These are phyloP conservation scores for Cepaea nemoralis DNA, from an alignment of 1,140 invertebrate genomes.

Conservation along the genomic window DNA sequence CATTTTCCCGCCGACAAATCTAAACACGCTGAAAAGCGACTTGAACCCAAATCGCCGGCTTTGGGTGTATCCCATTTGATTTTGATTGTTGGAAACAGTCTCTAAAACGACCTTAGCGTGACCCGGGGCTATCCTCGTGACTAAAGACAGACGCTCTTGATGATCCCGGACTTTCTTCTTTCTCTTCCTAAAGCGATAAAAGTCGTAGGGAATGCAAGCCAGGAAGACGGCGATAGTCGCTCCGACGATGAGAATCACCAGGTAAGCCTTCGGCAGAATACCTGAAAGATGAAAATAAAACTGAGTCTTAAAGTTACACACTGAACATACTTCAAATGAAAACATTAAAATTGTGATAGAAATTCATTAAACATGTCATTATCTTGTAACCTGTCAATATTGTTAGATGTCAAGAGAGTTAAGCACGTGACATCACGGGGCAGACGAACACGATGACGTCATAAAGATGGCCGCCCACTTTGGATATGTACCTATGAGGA, in stretches of 20 bases:
- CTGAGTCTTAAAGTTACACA: too few species aligned
- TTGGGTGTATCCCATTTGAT: not conserved
- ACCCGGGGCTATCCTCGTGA: conserved; percentile 46
- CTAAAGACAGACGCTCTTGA: conserved; percentile 47
- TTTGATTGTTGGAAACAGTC: not conserved
- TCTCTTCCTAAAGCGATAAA: conserved; percentile 47
- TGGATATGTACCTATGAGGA: too few species aligned
- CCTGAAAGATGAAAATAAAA: too few species aligned
- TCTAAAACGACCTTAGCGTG: conserved; percentile 44
- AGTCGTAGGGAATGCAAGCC: conserved; percentile 53
- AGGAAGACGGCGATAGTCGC: conserved; percentile 49
- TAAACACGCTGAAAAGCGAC: conserved; percentile 39
- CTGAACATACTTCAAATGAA: too few species aligned
- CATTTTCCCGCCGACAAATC: conserved; percentile 46
- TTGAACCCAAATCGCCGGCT: conserved; percentile 27
- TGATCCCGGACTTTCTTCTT: conserved; percentile 50
- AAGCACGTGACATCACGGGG: too few species aligned
- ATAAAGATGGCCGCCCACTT: too few species aligned
- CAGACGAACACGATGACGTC: too few species aligned
- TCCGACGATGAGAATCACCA: conserved; percentile 51
- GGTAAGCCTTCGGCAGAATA: conserved; percentile 47
- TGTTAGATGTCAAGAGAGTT: too few species aligned
- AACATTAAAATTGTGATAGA: too few species aligned
- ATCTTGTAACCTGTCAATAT: too few species aligned
- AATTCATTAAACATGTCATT: too few species aligned